Evolutionary conservation across 2,888 invertebrate genomes (phyloP), one percentile per base, ranked within the genome.

Genomic region (Beris morrisii): DNA sequence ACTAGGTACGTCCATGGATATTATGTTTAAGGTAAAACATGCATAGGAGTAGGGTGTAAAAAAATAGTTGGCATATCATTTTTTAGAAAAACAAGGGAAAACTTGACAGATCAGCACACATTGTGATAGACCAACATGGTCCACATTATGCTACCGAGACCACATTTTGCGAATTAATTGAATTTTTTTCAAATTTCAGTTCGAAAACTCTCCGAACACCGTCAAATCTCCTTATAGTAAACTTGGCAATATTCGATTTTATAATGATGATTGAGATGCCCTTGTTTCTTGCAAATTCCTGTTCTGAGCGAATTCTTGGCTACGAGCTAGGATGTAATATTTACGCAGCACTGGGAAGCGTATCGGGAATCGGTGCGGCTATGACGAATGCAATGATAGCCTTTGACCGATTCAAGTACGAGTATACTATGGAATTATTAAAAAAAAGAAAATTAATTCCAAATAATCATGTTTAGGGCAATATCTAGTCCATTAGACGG

Each of bases 401-500:
- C 4, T 89, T 84, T 74, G 89, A 89, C 76, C 84, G 89, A 82
- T 87, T 85, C 75, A 86, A 85, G 85, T 85, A 73, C 22, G 22
- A 22, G 22, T 22, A 31, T 6, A 6, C 4, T 31, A 30, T 6
- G 5, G 13, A 46, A 59, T 12, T 13, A 2, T 22, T 0, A 11
- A 15, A 28, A 9, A 57, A 13, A 43, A 63, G 12, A 31, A 28
- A n/a, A 3, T 31, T 32, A 46, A 32, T 30, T 48, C 38, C 31
- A 9, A 7, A n/a, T 48, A 53, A 15, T 55, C n/a, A 4, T 15
- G 65, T 70, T 54, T 73, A 87, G 88, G 73, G 88, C 88, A 4
- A 89, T 89, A 73, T 88, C 89, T 5, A 87, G 87, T 74, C 89
- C 89, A 0, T 84, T 89, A 70, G 89, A 88, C 74, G 88, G 89